Conservation (phyloP, 1,140 invertebrate genomes). For the Galleria mellonella region DNA sequence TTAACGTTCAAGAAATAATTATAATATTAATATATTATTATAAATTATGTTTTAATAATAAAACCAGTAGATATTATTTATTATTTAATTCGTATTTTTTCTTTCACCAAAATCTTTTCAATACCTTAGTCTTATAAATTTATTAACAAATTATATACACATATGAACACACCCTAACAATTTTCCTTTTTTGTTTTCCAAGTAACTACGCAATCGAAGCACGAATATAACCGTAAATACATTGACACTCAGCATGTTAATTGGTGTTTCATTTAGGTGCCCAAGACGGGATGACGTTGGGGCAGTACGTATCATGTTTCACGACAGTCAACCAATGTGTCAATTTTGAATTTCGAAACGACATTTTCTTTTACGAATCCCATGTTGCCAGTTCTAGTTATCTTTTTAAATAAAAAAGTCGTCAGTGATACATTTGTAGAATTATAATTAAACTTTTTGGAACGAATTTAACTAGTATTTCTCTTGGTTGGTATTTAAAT, state of each 20-base stretch:
- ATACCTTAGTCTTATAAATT: too few relatives aligned
- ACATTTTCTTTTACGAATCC: background rate
- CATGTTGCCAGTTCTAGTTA: background rate
- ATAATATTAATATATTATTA: too few relatives aligned
- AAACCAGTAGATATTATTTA: too few relatives aligned
- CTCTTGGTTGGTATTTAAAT: background rate
- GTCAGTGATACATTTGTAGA: constrained; percentile 1
- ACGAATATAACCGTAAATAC: constrained; percentile 50
- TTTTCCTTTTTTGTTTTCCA: constrained; percentile 45
- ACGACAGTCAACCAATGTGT: constrained; percentile 26
- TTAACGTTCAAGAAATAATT: too few relatives aligned
- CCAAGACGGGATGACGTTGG: constrained; percentile 21
- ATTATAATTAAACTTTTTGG: too few relatives aligned
- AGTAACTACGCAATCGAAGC: constrained; percentile 21
- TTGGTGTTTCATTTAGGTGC: constrained; percentile 45
- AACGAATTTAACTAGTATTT: too few relatives aligned
- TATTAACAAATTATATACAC: too few relatives aligned
- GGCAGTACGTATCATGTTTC: constrained; percentile 42
- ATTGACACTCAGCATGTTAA: constrained; percentile 60
- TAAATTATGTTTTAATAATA: too few relatives aligned
- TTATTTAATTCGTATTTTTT: too few relatives aligned
- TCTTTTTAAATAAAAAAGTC: background rate
- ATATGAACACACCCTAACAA: background rate
- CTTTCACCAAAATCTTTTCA: too few relatives aligned
- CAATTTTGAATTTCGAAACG: constrained; percentile 14